A percentile compares a stretch with the other conserved stretches of the same genome.
These are phyloP conservation scores for Thera britannica DNA, from an alignment of 2,888 invertebrate species.

Conservation along the genomic window DNA sequence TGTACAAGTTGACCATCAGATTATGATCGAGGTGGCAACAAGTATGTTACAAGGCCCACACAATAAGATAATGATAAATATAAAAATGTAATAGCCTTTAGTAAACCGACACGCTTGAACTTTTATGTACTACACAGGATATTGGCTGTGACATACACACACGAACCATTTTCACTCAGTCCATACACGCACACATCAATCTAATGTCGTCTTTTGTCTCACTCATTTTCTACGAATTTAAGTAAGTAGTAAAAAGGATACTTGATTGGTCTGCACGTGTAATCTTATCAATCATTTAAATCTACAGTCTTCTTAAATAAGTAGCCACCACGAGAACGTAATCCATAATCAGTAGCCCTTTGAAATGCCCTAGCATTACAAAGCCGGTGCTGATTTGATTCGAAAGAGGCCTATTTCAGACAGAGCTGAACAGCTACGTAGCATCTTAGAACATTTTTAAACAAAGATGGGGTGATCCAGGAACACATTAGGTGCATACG, in stretches of 20 bases:
- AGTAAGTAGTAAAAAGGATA: constrained; percentile 18
- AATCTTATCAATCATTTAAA: constrained; percentile 24
- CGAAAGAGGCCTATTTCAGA: constrained; percentile 20
- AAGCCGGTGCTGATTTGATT: constrained; percentile 25
- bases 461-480: too few species aligned
- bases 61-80: constrained; percentile 10
- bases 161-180: constrained; percentile 16
- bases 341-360: constrained; percentile 28
- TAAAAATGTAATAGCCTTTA: not conserved
- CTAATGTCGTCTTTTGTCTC: constrained; percentile 8
- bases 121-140: constrained; percentile 20
- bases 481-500: too few species aligned
- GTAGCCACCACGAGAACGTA: constrained; percentile 29
- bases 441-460: not conserved
- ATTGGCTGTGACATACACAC: constrained; percentile 16
- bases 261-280: constrained; percentile 26
- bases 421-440: constrained; percentile 7
- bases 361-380: constrained; percentile 27
- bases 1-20: constrained; percentile 1
- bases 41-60: not conserved
- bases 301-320: constrained; percentile 38
- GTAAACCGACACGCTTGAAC: constrained; percentile 11
- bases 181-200: constrained; percentile 33
- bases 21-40: not conserved
- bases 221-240: constrained; percentile 25